Evolutionary conservation across 2,888 invertebrate species (phyloP).

Genomic region (Tenthredo mesomela): DNA sequence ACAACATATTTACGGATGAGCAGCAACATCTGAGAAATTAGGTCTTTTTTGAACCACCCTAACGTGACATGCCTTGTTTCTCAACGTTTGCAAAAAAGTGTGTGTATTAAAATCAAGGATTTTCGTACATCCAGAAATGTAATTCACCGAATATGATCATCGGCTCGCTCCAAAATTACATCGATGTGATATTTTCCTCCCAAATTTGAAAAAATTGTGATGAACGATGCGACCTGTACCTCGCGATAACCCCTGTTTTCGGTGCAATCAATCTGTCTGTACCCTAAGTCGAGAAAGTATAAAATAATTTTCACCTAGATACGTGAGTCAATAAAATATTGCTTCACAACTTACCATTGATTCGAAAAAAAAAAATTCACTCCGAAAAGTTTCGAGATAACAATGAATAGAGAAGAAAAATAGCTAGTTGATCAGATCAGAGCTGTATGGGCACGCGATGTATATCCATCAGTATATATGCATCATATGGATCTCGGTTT

Average conservation of each 20-base stretch:
- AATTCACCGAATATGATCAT: neutral
- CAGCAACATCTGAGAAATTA: no score
- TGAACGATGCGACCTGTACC: neutral
- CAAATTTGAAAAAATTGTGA: neutral
- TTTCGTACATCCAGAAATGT: neutral
- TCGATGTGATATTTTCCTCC: neutral
- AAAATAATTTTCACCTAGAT: neutral
- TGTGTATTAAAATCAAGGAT: neutral
- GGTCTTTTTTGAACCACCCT: no score
- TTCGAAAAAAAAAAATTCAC: neutral
- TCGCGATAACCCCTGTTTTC: no score
- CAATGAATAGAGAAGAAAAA: neutral
- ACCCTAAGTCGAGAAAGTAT: neutral
- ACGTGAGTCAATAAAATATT: neutral
- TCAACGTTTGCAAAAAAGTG: no score
- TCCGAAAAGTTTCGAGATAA: neutral
- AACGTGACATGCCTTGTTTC: no score
- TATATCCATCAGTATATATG: conserved; percentile 19
- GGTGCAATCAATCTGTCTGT: no score
- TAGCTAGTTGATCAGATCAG: neutral
- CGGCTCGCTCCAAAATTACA: neutral
- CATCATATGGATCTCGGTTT: conserved; percentile 28
- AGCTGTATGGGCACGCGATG: neutral
- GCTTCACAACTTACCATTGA: neutral
- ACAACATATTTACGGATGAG: no score